A percentile compares a stretch with the other conserved stretches of the same genome.
Evolutionary conservation across 2,113 vertebrate genomes (phyloP).

Genomic region (Oryzias curvinotus): DNA sequence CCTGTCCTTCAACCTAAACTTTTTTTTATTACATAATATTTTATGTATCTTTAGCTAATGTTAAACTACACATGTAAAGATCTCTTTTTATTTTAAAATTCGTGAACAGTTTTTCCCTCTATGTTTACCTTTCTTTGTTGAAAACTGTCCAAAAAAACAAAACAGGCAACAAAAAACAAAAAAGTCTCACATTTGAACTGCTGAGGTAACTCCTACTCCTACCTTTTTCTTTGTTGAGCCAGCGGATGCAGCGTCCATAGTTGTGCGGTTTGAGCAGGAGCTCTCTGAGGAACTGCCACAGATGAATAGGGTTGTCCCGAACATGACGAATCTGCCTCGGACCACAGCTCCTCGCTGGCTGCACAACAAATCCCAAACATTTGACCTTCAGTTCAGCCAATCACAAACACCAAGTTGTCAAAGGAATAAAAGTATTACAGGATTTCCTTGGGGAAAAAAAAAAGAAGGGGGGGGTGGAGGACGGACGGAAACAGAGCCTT

Average conservation of each 20-base stretch:
- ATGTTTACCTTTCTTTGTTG: no score
- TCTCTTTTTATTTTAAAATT: no score
- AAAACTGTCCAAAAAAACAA: no score
- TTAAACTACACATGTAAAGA: no score
- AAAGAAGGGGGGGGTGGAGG: no score
- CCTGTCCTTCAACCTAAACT: no score
- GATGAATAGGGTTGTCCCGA: slow-evolving; percentile 94
- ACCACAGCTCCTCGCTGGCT: slow-evolving; percentile 82
- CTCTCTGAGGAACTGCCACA: slow-evolving; percentile 97
- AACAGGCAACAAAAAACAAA: neutral
- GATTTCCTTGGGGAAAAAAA: neutral
- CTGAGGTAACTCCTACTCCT: neutral
- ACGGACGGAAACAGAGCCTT: neutral
- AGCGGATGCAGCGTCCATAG: slow-evolving; percentile 95
- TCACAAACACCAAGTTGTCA: neutral
- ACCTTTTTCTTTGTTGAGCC: slow-evolving; percentile 99
- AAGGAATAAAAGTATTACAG: neutral
- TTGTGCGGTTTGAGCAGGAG: slow-evolving; percentile 93
- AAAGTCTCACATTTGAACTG: neutral
- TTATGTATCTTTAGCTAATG: no score
- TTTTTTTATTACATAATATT: no score
- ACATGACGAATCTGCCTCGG: slow-evolving; percentile 91
- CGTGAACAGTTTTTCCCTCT: no score
- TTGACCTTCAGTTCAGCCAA: neutral
- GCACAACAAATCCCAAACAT: slow-evolving; percentile 7